These are phyloP conservation scores for Lochmaea crataegi DNA, from an alignment of 2,888 invertebrate species.

Conservation along the genomic window DNA sequence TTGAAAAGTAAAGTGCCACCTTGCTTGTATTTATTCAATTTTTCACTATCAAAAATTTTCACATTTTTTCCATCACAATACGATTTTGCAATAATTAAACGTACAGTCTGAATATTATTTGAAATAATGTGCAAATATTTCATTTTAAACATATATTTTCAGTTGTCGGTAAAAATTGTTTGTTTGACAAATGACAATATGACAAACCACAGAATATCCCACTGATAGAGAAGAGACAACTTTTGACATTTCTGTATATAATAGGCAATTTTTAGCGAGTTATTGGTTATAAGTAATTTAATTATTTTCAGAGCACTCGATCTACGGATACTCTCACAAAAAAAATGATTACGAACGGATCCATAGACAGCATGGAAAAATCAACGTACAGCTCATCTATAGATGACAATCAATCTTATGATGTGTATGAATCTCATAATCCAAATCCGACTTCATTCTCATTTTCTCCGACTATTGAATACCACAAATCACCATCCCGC, in stretches of 20 bases:
- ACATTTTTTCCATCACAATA: slow-evolving; percentile 18
- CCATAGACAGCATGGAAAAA: slow-evolving; percentile 92
- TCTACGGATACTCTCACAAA: slow-evolving; percentile 84
- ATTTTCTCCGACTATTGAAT: slow-evolving; percentile 61
- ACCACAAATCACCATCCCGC: slow-evolving; percentile 59
- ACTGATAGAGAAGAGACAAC: no score
- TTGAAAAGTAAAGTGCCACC: slow-evolving; percentile 17
- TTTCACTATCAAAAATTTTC: slow-evolving; percentile 8
- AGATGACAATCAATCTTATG: slow-evolving; percentile 85
- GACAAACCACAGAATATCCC: no score
- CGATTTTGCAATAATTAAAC: slow-evolving; percentile 19
- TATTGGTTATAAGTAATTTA: no score
- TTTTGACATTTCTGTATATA: no score
- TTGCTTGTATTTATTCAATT: slow-evolving; percentile 23
- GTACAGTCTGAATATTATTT: slow-evolving; percentile 14
- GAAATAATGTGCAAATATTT: slow-evolving; percentile 13
- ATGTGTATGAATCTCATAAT: slow-evolving; percentile 86
- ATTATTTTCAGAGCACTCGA: slow-evolving; percentile 75
- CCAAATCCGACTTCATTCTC: slow-evolving; percentile 66
- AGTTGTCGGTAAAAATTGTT: background rate
- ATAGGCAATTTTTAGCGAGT: no score
- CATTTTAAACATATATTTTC: slow-evolving; percentile 24
- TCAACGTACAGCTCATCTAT: slow-evolving; percentile 87
- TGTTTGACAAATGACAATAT: background rate
- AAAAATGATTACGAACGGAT: slow-evolving; percentile 83